A percentile compares a stretch with the other conserved stretches of the same genome.
Evolutionary conservation across 2,888 invertebrate species (phyloP).

Genomic region (Chironomus riparius): DNA sequence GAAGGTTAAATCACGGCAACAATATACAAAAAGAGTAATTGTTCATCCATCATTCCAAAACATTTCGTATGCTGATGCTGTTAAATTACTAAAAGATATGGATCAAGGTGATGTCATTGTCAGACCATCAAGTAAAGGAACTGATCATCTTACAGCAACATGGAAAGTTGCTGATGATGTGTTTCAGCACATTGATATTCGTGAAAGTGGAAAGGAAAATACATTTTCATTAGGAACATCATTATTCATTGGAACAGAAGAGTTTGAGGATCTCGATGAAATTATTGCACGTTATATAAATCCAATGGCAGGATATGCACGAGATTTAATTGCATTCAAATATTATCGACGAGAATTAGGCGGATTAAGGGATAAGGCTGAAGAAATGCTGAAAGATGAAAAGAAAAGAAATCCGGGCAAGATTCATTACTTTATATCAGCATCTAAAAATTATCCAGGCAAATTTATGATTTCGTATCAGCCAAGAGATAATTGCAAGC

Average conservation of each 20-base stretch:
- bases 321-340: conserved; percentile 85
- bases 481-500: conserved; percentile 72
- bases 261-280: conserved; percentile 98
- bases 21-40: conserved; percentile 91
- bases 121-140: conserved; percentile 93
- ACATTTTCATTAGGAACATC: conserved; percentile 85
- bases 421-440: conserved; percentile 81
- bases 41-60: conserved; percentile 97
- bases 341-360: conserved; percentile 73
- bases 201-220: conserved; percentile 93
- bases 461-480: conserved; percentile 91
- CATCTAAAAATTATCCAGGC: conserved; percentile 78
- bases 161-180: conserved; percentile 97
- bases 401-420: conserved; percentile 78
- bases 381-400: conserved; percentile 79
- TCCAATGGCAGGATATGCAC: conserved; percentile 89
- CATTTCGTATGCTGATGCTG: conserved; percentile 85
- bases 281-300: conserved; percentile 94
- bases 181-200: conserved; percentile 92
- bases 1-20: conserved; percentile 70
- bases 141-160: conserved; percentile 92
- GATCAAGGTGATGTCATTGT: conserved; percentile 96
- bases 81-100: conserved; percentile 81
- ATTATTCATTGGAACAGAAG: conserved; percentile 81
- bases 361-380: conserved; percentile 77